Evolutionary conservation across 2,888 invertebrate genomes (phyloP), one percentile per base, ranked within the genome.

Genomic region (Microplitis manilae): DNA sequence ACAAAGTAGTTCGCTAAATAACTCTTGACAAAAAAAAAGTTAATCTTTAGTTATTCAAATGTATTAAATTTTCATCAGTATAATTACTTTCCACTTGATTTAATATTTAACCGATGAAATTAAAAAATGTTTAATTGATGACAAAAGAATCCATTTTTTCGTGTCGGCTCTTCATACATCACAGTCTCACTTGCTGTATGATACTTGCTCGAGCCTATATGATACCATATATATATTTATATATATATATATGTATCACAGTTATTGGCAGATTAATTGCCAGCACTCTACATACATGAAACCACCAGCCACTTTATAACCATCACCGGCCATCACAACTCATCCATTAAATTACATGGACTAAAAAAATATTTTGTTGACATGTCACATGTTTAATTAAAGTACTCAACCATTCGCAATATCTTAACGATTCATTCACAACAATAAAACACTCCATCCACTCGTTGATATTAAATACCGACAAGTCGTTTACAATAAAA

Each of bases 331-430:
- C 68, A 69, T 38, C 61, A 60, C 39, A 40, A 40, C n/a, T 38
- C 30, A 61, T n/a, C 30, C 59, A 61, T 61, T 70, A 70, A 41
- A 17, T 41, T 50, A 68, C 39, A 40, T n/a, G 1, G 8, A 68
- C 39, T 38, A 13, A 68, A 41, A 41, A n/a, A 68, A 41, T 20
- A 50, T 41, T 68, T 68, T 17, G n/a, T 65, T 15, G 17, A 41
- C 15, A 39, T 41, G 5, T 5, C 9, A 17, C 61, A 20, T 64
- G 62, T 40, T 70, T 40, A 59, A 72, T 73, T 41, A 5, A 17
- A 68, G 77, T 73, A 73, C 77, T 77, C 73, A 70, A 73, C 77
- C 70, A 77, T 77, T 77, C 73, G 73, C 73, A 77, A 77, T 74
- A 4, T 17, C 20, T 38, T 39, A 30, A 9, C 60, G 40, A 50